These are phyloP conservation scores for Scolopax rusticola DNA, from an alignment of 2,797 vertebrate species.

Conservation along the genomic window DNA sequence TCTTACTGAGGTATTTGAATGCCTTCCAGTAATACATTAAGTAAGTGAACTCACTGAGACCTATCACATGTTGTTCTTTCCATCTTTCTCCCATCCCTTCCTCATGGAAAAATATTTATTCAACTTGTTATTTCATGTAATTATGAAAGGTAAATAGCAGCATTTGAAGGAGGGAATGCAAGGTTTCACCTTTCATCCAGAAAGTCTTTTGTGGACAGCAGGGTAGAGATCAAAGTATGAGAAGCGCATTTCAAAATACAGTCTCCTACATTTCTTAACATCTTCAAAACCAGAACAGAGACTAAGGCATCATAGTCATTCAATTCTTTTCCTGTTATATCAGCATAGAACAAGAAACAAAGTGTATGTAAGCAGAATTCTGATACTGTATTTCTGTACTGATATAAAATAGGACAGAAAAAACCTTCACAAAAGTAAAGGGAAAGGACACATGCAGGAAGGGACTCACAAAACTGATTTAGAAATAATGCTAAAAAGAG, in stretches of 20 bases:
- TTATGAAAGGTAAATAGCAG: not conserved
- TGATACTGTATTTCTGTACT: not conserved
- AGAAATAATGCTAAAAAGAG: not conserved
- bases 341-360: not conserved
- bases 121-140: not conserved
- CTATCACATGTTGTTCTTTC: not conserved
- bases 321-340: not conserved
- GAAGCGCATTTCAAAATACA: not conserved
- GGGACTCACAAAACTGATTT: not conserved
- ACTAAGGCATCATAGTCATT: not conserved
- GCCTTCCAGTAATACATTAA: not conserved
- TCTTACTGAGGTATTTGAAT: not conserved
- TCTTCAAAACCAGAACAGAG: not conserved
- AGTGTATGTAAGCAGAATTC: not conserved
- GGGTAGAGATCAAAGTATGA: not conserved
- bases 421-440: not conserved
- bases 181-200: not conserved
- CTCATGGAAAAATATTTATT: not conserved
- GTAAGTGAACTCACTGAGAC: not conserved
- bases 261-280: not conserved
- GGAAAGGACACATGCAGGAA: not conserved
- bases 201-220: not conserved
- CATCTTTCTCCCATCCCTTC: not conserved
- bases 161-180: not conserved
- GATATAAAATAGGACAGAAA: not conserved